Evolutionary conservation across 2,797 vertebrate genomes (phyloP), one percentile per base, ranked within the genome.

Genomic region (Oophaga sylvatica): DNA sequence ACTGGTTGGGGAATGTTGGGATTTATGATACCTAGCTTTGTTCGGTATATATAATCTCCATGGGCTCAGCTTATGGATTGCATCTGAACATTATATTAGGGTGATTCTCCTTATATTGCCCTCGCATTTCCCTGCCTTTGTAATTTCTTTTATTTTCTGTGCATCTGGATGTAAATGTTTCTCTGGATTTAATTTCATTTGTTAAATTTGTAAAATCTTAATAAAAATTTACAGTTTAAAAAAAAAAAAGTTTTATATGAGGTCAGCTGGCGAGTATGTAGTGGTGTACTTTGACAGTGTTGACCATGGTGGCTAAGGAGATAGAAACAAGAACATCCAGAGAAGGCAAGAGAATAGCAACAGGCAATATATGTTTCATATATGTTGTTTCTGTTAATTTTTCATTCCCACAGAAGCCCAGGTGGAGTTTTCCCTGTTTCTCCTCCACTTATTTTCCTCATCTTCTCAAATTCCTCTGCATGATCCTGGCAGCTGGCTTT

Each of bases 401-500:
- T 35, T 17, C 15, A 71, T 35, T 71, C 68, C 11, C 5, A 41
- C 29, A 1, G 16, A 26, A 31, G 26, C 15, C 35, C 68, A 71
- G 16, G 71, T 73, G 35, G 19, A 73, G 71, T 17, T 73, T 13
- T 71, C 48, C 12, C 71, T n/a, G 12, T 22, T 56, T 77, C 75
- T 77, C n/a, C 48, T 77, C 41, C 41, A 53, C 75, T 77, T 77
- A 56, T 26, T 77, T 56, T 56, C 22, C 1, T 0, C 75, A 35
- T 71, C 31, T 53, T 48, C 26, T 35, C 19, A 56, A 5, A 19
- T 67, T 71, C 68, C 48, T 48, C 53, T 1, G 81, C 67, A 70
- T 59, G 35, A 57, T 83, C 67, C 81, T 83, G 81, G 81, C 81
- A 83, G 81, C 81, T 16, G 65, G 65, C 80, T 3, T 10, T 57